Evolutionary conservation across 2,113 vertebrate genomes (phyloP), one percentile per base, ranked within the genome.

Genomic region (Chrysochloris asiatica): DNA sequence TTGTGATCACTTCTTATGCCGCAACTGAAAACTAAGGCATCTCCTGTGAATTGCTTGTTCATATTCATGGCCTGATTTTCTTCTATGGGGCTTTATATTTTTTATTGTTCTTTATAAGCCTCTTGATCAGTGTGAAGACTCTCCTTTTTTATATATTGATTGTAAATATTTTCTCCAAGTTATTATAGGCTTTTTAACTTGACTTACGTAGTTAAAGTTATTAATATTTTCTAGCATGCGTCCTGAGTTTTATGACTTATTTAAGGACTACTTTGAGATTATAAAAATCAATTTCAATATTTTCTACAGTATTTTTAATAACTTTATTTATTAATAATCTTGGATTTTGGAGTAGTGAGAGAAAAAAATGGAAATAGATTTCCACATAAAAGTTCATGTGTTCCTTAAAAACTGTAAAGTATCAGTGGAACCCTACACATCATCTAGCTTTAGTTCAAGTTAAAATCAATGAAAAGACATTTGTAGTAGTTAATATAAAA

Each of bases 271-370:
- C 33, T 6, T 36, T 72, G 50, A 26, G 26, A 59, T 6, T 50
- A 85, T 48, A 69, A 52, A 84, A 86, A 75, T 75, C 75, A 59
- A 71, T 48, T 45, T 72, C 38, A 43, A 5, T 72, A 28, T 72
- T 72, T 50, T 54, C 67, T 78, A 11, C 22, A 47, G 61, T 30
- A 59, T 14, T 59, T 50, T 75, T 19, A 73, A 45, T 45, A 84
- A 45, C 1, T 45, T 56, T 54, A 43, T n/a, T 65, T 72, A 38
- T 38, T 38, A 69, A 19, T 21, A 36, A 98, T 97, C 48, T 98
- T 81, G 59, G 97, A 97, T 95, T 91, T 96, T 38, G 14, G 30
- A 11, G 17, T 61, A 11, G 13, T 88, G 8, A 56, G 38, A 87
- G 28, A 50, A 90, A 79, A 84, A 78, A 63, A 36, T 14, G 36